A percentile compares a stretch with the other conserved stretches of the same genome.
phyloP scores from a whole-genome alignment of 2,797 vertebrate species.

The Xiphorhynchus erythropygius region DNA sequence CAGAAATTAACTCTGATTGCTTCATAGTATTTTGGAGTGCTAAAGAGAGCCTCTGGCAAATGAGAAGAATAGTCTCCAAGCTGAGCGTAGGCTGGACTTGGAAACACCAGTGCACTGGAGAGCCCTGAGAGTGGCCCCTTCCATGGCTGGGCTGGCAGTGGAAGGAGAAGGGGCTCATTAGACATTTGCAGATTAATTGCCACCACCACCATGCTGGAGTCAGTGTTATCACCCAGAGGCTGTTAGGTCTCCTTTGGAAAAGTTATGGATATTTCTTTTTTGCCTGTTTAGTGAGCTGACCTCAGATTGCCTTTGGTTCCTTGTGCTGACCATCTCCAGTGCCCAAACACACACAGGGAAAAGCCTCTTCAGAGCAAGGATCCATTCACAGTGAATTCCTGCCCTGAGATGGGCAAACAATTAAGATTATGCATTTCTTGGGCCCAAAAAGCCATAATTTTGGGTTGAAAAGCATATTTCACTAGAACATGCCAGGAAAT shows the following conservation, averaged over 20 bases:
- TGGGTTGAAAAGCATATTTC: neutral
- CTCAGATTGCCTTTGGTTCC: neutral
- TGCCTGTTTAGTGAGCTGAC: neutral
- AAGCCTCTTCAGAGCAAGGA: neutral
- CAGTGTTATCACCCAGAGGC: neutral
- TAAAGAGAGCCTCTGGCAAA: neutral
- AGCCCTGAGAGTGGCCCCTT: neutral
- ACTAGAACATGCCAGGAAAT: neutral
- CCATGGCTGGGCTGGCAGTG: neutral
- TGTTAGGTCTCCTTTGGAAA: neutral
- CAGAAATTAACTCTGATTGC: neutral
- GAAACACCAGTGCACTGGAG: neutral
- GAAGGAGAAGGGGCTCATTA: neutral
- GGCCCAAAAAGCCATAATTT: neutral
- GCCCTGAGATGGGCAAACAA: neutral
- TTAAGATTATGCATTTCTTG: neutral
- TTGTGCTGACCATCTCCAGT: neutral
- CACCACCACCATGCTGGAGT: neutral
- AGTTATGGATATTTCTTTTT: fast-evolving
- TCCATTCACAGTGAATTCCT: neutral
- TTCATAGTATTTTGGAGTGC: neutral
- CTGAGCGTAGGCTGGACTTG: neutral
- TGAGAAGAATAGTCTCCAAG: neutral
- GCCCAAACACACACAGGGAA: neutral
- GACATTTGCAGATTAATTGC: neutral